These are phyloP conservation scores for Tortrix viridana DNA, from an alignment of 2,888 invertebrate species.

Conservation along the genomic window DNA sequence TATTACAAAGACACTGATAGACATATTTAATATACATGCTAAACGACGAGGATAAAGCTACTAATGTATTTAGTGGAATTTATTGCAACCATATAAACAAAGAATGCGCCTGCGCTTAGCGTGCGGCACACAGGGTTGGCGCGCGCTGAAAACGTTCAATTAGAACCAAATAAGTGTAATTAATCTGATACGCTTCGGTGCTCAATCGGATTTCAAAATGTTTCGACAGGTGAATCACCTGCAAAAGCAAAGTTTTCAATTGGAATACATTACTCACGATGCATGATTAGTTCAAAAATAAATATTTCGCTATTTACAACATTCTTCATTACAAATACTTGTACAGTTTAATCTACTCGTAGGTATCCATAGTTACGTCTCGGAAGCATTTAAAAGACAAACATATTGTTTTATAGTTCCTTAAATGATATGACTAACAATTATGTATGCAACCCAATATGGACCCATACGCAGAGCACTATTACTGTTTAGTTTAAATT, in stretches of 20 bases:
- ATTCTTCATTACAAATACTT: too few relatives aligned
- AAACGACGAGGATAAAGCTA: constrained; percentile 31
- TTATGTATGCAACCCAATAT: too few relatives aligned
- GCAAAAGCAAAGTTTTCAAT: constrained; percentile 7
- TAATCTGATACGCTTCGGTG: constrained; percentile 30
- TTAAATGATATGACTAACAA: too few relatives aligned
- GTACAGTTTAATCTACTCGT: too few relatives aligned
- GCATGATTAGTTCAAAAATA: not conserved
- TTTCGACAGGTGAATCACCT: constrained; percentile 26
- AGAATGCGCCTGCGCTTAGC: constrained; percentile 64
- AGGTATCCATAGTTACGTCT: too few relatives aligned
- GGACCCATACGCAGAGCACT: too few relatives aligned
- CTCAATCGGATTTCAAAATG: constrained; percentile 18
- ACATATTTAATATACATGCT: constrained; percentile 6
- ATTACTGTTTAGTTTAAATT: too few relatives aligned
- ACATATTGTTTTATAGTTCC: too few relatives aligned
- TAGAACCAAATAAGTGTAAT: constrained; percentile 32
- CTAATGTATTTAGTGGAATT: constrained; percentile 52
- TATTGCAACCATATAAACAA: constrained; percentile 62
- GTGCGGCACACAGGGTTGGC: constrained; percentile 57
- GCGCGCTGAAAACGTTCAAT: constrained; percentile 35
- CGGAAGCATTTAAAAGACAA: too few relatives aligned
- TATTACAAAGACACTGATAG: too few relatives aligned
- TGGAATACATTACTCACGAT: constrained; percentile 11
- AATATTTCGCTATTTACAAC: too few relatives aligned